These are phyloP conservation scores for Aramus guarauna DNA, from an alignment of 2,113 vertebrate genomes.

Conservation along the genomic window DNA sequence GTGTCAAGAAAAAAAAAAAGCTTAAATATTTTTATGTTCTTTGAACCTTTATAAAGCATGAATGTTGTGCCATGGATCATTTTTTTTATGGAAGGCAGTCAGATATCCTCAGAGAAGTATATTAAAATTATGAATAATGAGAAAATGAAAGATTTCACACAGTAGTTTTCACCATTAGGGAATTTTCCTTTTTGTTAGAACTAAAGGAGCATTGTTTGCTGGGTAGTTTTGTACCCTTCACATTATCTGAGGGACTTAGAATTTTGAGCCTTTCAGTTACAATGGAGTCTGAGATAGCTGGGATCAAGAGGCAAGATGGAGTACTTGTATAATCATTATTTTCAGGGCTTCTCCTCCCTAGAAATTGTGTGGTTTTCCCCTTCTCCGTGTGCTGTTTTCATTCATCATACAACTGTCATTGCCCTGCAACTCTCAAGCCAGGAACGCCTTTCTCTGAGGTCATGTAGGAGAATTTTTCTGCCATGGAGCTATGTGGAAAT, in stretches of 20 bases:
- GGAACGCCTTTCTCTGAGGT: not conserved
- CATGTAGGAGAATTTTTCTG: not conserved
- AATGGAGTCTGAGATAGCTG: not conserved
- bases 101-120: not conserved
- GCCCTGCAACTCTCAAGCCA: not conserved
- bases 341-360: not conserved
- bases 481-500: conserved; percentile 13
- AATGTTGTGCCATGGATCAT: not conserved
- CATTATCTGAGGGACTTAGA: not conserved
- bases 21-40: not conserved
- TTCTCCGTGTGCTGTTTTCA: not conserved
- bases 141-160: not conserved
- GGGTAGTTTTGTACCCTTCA: not conserved
- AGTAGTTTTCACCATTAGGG: not conserved
- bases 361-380: not conserved
- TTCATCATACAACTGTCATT: not conserved
- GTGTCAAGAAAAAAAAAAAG: not conserved
- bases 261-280: not conserved
- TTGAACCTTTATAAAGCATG: not conserved
- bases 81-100: not conserved
- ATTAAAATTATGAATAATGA: not conserved
- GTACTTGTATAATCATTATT: not conserved
- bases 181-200: not conserved
- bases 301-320: not conserved
- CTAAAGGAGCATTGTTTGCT: not conserved